Conservation (phyloP, 2,888 invertebrate genomes). For the Euproctis similis region DNA sequence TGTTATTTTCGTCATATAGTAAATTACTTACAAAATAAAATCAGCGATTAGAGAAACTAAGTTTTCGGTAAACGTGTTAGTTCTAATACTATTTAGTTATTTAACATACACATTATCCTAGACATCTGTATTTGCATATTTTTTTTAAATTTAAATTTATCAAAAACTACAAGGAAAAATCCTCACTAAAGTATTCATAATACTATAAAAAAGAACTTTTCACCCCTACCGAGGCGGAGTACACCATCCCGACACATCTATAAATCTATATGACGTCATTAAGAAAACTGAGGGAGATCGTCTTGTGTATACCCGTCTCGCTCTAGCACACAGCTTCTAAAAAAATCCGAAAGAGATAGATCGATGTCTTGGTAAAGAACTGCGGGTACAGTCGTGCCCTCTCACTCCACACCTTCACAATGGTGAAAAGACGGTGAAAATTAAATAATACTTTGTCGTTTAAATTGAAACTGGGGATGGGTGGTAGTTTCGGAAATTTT, state of each 20-base stretch:
- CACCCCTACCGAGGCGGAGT: constrained; percentile 35
- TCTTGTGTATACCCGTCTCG: constrained; percentile 59
- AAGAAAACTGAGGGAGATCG: constrained; percentile 64
- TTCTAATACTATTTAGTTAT: no score
- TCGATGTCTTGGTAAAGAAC: constrained; percentile 56
- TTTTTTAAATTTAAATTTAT: background rate
- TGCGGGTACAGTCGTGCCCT: constrained; percentile 34
- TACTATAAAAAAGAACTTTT: constrained; percentile 55
- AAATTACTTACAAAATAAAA: no score
- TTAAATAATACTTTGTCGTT: constrained; percentile 76
- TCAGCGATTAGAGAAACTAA: no score
- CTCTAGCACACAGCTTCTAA: constrained; percentile 36
- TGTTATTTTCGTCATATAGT: no score
- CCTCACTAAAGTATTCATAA: constrained; percentile 50
- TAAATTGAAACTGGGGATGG: constrained; percentile 59
- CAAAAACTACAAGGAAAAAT: constrained; percentile 15
- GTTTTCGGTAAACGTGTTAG: no score
- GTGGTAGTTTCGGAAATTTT: constrained; percentile 61
- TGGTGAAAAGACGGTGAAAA: constrained; percentile 71
- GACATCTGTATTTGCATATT: background rate
- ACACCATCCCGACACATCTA: constrained; percentile 52
- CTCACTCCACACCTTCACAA: constrained; percentile 64
- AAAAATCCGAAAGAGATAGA: constrained; percentile 33
- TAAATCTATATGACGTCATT: constrained; percentile 73
- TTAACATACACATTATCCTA: no score